A percentile compares a stretch with the other conserved stretches of the same genome.
phyloP scores from a whole-genome alignment of 2,113 vertebrate species.

The Lepisosteus osseus region DNA sequence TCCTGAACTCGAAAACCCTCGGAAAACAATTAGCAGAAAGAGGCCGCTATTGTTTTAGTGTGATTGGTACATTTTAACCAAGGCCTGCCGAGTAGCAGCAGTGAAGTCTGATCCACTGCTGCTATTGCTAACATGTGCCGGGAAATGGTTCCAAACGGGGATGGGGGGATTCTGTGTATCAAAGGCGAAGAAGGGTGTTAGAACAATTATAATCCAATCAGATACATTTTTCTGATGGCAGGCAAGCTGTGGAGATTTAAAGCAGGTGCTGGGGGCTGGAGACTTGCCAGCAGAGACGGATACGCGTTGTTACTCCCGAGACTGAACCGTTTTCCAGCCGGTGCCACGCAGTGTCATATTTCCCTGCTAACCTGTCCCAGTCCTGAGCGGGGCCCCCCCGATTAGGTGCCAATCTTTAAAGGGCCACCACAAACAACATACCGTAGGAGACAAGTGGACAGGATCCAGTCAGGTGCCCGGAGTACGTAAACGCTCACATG shows the following conservation, averaged over 20 bases:
- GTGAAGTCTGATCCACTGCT: constrained; percentile 46
- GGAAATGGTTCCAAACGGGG: constrained; percentile 34
- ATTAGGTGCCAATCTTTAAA: too few species aligned
- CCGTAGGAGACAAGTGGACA: too few species aligned
- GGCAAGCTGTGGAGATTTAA: background rate
- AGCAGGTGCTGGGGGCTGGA: constrained; percentile 54
- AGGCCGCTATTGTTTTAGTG: constrained; percentile 29
- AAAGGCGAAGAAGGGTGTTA: constrained; percentile 43
- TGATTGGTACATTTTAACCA: constrained; percentile 47
- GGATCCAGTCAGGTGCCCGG: too few species aligned
- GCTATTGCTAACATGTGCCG: constrained; percentile 69
- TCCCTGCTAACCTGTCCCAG: constrained; percentile 34
- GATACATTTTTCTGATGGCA: constrained; percentile 20
- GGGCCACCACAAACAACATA: too few species aligned
- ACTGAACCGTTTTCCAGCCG: too few species aligned
- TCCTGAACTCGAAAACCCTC: constrained; percentile 49
- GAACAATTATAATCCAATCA: constrained; percentile 22
- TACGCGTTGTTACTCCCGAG: background rate
- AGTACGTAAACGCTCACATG: too few species aligned
- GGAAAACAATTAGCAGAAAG: constrained; percentile 43
- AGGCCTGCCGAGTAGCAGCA: constrained; percentile 52
- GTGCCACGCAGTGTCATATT: constrained; percentile 48
- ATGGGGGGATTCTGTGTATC: constrained; percentile 44
- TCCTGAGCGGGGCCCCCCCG: constrained; percentile 41
- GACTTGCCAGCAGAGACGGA: constrained; percentile 35